phyloP scores from a whole-genome alignment of 2,797 vertebrate species.

The Lophotriccus pileatus region DNA sequence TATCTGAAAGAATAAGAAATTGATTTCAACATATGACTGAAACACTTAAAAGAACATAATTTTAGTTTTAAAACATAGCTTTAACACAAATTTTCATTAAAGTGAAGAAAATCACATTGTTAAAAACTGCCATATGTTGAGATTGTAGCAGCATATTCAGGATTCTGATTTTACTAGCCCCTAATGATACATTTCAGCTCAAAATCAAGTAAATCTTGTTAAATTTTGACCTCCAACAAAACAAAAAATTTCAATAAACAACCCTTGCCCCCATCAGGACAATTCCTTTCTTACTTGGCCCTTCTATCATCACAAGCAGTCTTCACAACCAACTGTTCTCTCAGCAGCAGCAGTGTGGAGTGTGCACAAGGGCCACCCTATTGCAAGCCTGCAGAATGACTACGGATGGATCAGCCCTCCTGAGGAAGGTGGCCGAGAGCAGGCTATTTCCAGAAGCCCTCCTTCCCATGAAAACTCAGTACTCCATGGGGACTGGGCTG shows the following conservation, averaged over 20 bases:
- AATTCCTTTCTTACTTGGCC: background rate
- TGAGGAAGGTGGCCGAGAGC: background rate
- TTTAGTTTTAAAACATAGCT: background rate
- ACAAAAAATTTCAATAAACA: background rate
- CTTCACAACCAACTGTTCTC: background rate
- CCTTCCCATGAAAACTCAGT: background rate
- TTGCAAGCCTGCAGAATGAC: background rate
- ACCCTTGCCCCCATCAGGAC: background rate
- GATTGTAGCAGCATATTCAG: background rate
- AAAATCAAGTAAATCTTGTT: background rate
- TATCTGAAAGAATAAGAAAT: background rate
- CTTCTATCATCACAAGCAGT: background rate
- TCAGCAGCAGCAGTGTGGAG: background rate
- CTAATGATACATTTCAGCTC: background rate
- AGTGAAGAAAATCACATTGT: background rate
- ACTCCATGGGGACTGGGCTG: conserved; percentile 23
- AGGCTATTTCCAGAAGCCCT: background rate
- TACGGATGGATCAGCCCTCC: background rate
- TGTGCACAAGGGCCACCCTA: background rate
- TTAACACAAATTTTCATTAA: background rate
- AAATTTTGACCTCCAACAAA: background rate
- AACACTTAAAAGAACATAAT: background rate
- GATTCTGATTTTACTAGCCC: background rate
- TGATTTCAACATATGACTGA: background rate
- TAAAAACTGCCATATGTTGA: background rate